Evolutionary conservation across 2,113 vertebrate species (phyloP), one percentile per base, ranked within the genome.

Genomic region (Mola mola): DNA sequence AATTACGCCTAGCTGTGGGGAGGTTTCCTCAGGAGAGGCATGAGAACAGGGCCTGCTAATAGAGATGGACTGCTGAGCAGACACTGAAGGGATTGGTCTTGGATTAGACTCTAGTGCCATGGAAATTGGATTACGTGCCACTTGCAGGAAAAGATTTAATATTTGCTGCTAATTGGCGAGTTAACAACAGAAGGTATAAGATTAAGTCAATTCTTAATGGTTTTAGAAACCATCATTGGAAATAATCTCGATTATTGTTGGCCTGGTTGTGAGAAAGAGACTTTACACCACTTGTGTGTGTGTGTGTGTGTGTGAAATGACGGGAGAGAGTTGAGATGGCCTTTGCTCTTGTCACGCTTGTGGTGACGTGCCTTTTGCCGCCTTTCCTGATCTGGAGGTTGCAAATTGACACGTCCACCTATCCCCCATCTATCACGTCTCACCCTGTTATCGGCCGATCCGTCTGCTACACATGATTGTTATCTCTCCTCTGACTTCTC

Each of bases 401-500:
- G 83, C 84, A 88, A 87, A 89, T 84, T 81, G 85, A 87, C 83
- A 65, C 81, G 68, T 66, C 19, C 55, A 26, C n/a, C 10, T 25
- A 46, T 22, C 11, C 21, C 24, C 37, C 42, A 66, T 85, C 78
- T 65, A 67, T 84, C 79, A 78, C 16, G 55, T 78, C 59, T 52
- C 38, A 6, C 79, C 70, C 61, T 86, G 74, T 83, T 88, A 87
- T 86, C 83, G 82, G 66, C 48, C 64, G 72, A 86, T 82, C 87
- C 75, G 60, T 73, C 77, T 58, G 79, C 57, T 82, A 66, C 66
- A 55, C 75, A 84, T 74, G 62, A 74, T 75, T 79, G 79, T 82
- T 88, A 90, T 89, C 72, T 79, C 52, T 52, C 31, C 44, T 69
- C 63, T 55, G 69, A 71, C 63, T 68, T 64, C 66, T 78, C 56